phyloP scores from a whole-genome alignment of 2,797 vertebrate genomes.

The Eulemur coronatus region DNA sequence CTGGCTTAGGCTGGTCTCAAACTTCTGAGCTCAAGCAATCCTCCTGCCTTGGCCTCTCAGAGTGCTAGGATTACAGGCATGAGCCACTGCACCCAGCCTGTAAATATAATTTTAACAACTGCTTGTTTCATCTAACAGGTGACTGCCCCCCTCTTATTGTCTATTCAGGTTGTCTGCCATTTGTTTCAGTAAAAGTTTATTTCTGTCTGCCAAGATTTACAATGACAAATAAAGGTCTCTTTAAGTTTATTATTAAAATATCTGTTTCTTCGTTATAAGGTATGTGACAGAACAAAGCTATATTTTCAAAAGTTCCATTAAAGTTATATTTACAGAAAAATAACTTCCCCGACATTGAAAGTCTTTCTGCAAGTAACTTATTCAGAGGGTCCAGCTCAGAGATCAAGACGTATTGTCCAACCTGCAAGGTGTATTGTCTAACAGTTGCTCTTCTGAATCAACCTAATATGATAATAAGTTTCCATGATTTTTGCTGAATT shows the following conservation, averaged over 20 bases:
- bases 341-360: not conserved
- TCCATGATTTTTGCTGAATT: not conserved
- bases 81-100: not conserved
- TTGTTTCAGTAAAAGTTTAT: not conserved
- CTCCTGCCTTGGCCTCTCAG: too few relatives aligned
- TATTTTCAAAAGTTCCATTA: not conserved
- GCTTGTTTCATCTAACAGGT: not conserved
- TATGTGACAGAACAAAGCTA: not conserved
- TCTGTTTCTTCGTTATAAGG: not conserved
- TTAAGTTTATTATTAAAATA: not conserved
- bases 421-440: not conserved
- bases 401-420: not conserved
- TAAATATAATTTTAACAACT: not conserved
- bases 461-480: not conserved
- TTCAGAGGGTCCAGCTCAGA: not conserved
- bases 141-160: not conserved
- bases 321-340: not conserved
- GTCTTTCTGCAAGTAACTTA: not conserved
- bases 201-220: not conserved
- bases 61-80: too few relatives aligned
- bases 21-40: too few relatives aligned
- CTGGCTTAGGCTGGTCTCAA: too few relatives aligned
- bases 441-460: not conserved
- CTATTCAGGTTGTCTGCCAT: not conserved
- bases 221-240: not conserved